Conservation (phyloP, 2,113 vertebrate genomes). For the Neofelis nebulosa region DNA sequence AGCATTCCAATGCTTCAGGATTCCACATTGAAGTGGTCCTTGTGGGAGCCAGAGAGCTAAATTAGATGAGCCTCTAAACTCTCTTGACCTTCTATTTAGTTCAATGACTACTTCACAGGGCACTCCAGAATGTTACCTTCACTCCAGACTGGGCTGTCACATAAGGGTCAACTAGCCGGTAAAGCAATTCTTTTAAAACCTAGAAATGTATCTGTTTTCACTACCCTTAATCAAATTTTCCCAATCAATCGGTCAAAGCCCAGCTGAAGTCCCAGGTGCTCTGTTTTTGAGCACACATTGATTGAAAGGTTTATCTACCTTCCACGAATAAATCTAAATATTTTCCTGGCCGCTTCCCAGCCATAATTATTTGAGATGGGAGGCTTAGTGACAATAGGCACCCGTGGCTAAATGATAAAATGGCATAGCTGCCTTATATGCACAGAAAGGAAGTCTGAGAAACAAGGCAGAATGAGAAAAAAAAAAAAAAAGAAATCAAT, state of each 20-base stretch:
- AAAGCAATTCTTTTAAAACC: neutral
- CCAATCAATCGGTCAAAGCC: neutral
- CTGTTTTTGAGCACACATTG: neutral
- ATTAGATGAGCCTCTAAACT: neutral
- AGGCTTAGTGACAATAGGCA: neutral
- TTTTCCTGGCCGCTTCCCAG: neutral
- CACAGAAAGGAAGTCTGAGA: neutral
- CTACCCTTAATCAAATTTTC: neutral
- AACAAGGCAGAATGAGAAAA: neutral
- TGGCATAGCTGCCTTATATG: neutral
- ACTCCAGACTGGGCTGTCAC: neutral
- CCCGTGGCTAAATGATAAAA: neutral
- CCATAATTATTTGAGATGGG: neutral
- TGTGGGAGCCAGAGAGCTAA: neutral
- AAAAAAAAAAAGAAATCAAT: neutral
- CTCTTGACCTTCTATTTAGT: neutral
- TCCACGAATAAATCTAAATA: neutral
- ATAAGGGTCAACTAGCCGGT: neutral
- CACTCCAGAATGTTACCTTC: neutral
- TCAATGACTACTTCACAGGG: neutral
- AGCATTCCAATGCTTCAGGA: neutral
- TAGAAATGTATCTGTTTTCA: neutral
- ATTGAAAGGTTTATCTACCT: neutral
- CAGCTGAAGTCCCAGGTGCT: neutral
- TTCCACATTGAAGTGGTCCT: neutral